A percentile compares a stretch with the other conserved stretches of the same genome.
Conservation (phyloP, 2,113 vertebrate species). For the Xenus cinereus region DNA sequence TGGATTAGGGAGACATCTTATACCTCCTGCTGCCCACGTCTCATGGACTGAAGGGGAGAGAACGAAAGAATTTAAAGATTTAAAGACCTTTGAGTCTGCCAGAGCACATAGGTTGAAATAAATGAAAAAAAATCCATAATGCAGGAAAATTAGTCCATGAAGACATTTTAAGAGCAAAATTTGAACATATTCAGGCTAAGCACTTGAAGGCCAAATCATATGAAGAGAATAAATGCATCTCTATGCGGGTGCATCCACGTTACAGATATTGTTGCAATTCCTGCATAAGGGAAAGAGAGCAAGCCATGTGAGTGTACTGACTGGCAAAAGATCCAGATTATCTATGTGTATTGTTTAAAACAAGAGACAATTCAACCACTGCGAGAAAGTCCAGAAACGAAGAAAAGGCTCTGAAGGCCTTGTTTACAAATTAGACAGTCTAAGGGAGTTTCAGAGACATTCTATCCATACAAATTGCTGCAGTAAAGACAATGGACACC, state of each 20-base stretch:
- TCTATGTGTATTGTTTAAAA: background rate
- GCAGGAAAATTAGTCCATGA: background rate
- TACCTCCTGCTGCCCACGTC: background rate
- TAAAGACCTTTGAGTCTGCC: background rate
- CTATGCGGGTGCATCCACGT: rapidly evolving
- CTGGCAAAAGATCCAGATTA: background rate
- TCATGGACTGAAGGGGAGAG: background rate
- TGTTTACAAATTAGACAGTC: background rate
- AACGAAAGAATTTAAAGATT: background rate
- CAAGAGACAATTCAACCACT: background rate
- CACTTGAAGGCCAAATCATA: background rate
- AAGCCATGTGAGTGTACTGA: rapidly evolving
- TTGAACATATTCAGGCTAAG: background rate
- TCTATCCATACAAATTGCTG: background rate
- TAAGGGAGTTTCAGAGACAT: background rate
- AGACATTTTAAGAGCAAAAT: background rate
- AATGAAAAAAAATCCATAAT: background rate
- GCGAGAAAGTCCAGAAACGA: background rate
- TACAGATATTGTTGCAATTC: background rate
- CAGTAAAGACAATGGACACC: background rate
- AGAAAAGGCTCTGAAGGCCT: background rate
- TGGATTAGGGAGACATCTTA: background rate
- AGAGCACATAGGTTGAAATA: background rate
- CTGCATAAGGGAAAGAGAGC: background rate
- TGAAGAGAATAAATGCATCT: background rate